Evolutionary conservation across 2,113 vertebrate genomes (phyloP), one percentile per base, ranked within the genome.

Genomic region (Notothenia rossii): DNA sequence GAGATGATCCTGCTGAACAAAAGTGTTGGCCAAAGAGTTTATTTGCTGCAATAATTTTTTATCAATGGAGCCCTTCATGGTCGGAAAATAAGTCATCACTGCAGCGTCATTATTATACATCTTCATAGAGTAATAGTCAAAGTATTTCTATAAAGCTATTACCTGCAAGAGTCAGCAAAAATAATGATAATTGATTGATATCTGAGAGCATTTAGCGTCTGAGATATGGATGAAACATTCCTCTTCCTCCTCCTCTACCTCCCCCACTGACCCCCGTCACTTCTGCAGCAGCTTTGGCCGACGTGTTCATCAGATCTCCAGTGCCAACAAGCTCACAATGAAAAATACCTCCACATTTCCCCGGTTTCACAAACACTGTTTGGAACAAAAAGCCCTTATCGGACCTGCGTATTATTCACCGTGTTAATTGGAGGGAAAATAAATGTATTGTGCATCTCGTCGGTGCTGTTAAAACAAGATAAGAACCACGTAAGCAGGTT

Each of bases 401-500:
- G 22, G 92, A 89, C 89, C 91, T 92, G 89, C 53, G 77, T 91
- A 93, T 95, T 94, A 94, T 94, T 95, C 91, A 90, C 79, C 0
- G 86, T 90, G 93, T 94, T 95, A 94, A 95, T 94, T 94, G 91
- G 85, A 87, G 78, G 90, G 91, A 92, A 92, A 92, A 92, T 94
- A 90, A 92, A 90, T 87, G 93, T 80, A 94, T 93, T 94, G 92
- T 92, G 92, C 84, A 93, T 95, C 82, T 84, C 66, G 33, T 84
- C 75, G 0, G 73, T 72, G 77, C 94, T 95, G 95, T 95, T 94
- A 92, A 95, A 95, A 95, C 95, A 94, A 95, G 95, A 95, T 95
- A 95, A 95, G 94, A 80, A 75, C 75, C n/a, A 29, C n/a, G 5
- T 46, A 67, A 80, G 81, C 76, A 81, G 81, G 89, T 94, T 89